These are phyloP conservation scores for Cyanoderma ruficeps DNA, from an alignment of 2,113 vertebrate genomes.

Conservation along the genomic window DNA sequence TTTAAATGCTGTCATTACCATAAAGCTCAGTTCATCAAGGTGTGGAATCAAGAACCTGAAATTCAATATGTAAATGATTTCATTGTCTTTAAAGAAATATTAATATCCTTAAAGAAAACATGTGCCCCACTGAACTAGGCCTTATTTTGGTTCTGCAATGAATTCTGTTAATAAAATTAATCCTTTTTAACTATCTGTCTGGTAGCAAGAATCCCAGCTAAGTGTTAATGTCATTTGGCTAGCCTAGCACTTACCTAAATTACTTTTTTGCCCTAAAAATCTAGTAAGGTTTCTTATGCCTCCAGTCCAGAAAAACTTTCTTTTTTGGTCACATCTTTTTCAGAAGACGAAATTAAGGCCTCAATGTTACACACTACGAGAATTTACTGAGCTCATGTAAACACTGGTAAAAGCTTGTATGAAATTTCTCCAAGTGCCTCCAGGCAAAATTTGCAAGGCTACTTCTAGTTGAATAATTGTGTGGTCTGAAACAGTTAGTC, in stretches of 20 bases:
- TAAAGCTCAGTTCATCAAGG: background rate
- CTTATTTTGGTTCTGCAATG: background rate
- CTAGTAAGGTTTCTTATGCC: background rate
- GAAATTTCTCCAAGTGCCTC: background rate
- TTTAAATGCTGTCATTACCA: background rate
- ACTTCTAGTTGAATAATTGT: background rate
- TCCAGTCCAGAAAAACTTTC: background rate
- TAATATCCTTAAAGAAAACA: background rate
- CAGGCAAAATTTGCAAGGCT: slow-evolving; percentile 24
- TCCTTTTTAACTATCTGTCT: rapidly evolving
- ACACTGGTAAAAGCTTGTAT: background rate
- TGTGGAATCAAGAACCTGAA: background rate
- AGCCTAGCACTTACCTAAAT: background rate
- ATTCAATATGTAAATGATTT: background rate
- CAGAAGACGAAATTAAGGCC: background rate
- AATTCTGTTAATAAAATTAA: background rate
- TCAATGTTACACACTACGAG: background rate
- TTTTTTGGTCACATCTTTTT: background rate
- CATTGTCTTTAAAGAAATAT: background rate
- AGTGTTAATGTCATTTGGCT: background rate
- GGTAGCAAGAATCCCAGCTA: background rate
- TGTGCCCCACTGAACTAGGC: background rate
- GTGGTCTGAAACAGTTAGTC: background rate
- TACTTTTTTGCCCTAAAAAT: background rate
- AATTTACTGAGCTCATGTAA: background rate